Base-by-base conservation (phyloP, 2,888 invertebrate genomes). In the Drosophila glabriapex region DNA sequence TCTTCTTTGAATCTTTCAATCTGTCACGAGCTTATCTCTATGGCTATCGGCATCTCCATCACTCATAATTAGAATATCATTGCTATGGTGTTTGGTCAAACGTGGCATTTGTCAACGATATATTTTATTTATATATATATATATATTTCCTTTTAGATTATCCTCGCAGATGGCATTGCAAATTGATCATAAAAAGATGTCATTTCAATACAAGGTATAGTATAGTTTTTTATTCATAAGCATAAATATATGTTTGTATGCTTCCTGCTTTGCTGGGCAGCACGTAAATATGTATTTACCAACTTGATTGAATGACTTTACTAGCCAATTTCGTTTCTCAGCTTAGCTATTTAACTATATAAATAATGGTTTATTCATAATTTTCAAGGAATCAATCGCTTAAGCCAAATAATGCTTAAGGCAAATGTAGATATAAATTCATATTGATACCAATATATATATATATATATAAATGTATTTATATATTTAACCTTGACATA, bases 61-160 rank as follows among this genome's bases (percentile, higher is more conserved):
- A 7, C 35, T 72, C 33, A 59, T 72, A 72, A 72, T 71, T 72
- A 54, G 71, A 72, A 71, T 63, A 72, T 60, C 49, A 70, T 71
- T 55, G 63, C 49, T 28, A 28, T 64, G 54, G 46, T 53, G 46
- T 33, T 10, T 58, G 19, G 25, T 37, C 46, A 49, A 55, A 71
- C 55, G 49, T 71, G 64, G 60, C 35, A 22, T 64, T 58, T 64
- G 58, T 29, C 14, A 53, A 43, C 14, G 2, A 63, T 19, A 58
- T 52, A 41, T 50, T 61, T 35, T 35, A 5, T 61, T 35, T 35
- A 5, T 16, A 14, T 35, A 35, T 14, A 5, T 2, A 4, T 14
- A 14, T 35, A 35, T 16, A 12, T 12, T 12, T 43, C 2, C 19
- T 39, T 12, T 22, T 12, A 12, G 22, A 14, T 10, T 37, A 49